phyloP scores from a whole-genome alignment of 2,888 invertebrate genomes.

The Alloscopus bannaensis region DNA sequence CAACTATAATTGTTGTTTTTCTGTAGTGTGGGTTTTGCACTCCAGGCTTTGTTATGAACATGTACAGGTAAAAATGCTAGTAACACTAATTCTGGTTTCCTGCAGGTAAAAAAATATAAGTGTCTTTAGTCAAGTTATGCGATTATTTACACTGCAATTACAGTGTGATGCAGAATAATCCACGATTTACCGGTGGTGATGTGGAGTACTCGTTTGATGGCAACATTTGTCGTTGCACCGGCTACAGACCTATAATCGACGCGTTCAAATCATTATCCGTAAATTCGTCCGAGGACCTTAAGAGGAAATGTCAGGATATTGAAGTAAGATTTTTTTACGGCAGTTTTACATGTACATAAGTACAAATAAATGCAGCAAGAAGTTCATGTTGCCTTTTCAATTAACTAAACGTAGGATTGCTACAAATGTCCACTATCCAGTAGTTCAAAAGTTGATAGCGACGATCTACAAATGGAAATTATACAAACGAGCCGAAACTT shows the following conservation, averaged over 20 bases:
- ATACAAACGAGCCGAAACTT: conserved; percentile 27
- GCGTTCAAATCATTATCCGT: conserved; percentile 83
- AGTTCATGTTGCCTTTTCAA: not conserved
- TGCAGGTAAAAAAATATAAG: conserved; percentile 3
- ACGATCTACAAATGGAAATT: conserved; percentile 20
- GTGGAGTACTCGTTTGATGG: conserved; percentile 78
- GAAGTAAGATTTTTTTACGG: conserved; percentile 74
- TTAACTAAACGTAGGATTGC: conserved; percentile 22
- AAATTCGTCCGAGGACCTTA: conserved; percentile 78
- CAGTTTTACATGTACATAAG: not conserved
- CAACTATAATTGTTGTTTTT: not conserved
- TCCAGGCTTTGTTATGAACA: conserved; percentile 84
- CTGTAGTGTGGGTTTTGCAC: not conserved
- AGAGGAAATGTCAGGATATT: conserved; percentile 76
- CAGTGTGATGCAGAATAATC: conserved; percentile 72
- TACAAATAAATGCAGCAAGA: not conserved
- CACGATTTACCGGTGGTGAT: conserved; percentile 79
- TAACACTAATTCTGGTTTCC: not conserved
- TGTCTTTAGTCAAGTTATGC: not conserved
- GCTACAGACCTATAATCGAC: conserved; percentile 82
- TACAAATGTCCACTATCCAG: conserved; percentile 27
- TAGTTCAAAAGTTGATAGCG: not conserved
- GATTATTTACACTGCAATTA: not conserved
- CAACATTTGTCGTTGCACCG: conserved; percentile 74
- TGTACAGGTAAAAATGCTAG: conserved; percentile 74